Percentiles rank a stretch among this genome's conserved stretches.
Conservation (phyloP, 2,888 invertebrate genomes). For the Apeira syringaria region DNA sequence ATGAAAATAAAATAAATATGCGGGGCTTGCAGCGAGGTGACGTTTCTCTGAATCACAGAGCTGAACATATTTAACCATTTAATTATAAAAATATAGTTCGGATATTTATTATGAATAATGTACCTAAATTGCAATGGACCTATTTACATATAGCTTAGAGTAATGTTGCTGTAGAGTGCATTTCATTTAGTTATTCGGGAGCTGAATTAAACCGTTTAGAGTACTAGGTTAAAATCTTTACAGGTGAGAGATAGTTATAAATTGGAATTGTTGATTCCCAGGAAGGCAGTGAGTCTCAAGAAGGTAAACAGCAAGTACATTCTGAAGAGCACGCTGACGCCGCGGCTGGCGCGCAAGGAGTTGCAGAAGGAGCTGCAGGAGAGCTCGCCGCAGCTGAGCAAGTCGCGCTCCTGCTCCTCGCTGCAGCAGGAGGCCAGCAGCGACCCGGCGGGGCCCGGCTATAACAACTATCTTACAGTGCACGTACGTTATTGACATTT, state of each 20-base stretch:
- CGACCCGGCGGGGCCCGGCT: conserved; percentile 82
- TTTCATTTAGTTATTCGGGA: no score
- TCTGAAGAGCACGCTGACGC: conserved; percentile 92
- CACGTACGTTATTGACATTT: conserved; percentile 82
- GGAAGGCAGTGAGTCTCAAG: conserved; percentile 87
- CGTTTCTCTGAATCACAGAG: no score
- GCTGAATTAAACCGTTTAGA: no score
- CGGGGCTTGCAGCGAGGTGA: no score
- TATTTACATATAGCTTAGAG: no score
- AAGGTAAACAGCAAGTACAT: conserved; percentile 93
- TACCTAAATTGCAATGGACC: no score
- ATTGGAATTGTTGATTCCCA: conserved; percentile 34
- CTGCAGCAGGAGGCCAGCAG: conserved; percentile 83
- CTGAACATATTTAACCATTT: no score
- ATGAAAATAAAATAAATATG: no score
- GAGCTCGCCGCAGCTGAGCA: conserved; percentile 82
- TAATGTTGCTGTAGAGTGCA: no score
- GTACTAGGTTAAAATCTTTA: no score
- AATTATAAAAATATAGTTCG: no score
- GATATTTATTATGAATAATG: no score
- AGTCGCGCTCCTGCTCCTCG: conserved; percentile 89
- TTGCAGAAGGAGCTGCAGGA: conserved; percentile 85
- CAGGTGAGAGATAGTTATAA: neutral
- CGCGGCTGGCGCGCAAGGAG: conserved; percentile 88
- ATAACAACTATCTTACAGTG: conserved; percentile 89